Conservation (phyloP, 2,888 invertebrate genomes). For the Seira ritae region DNA sequence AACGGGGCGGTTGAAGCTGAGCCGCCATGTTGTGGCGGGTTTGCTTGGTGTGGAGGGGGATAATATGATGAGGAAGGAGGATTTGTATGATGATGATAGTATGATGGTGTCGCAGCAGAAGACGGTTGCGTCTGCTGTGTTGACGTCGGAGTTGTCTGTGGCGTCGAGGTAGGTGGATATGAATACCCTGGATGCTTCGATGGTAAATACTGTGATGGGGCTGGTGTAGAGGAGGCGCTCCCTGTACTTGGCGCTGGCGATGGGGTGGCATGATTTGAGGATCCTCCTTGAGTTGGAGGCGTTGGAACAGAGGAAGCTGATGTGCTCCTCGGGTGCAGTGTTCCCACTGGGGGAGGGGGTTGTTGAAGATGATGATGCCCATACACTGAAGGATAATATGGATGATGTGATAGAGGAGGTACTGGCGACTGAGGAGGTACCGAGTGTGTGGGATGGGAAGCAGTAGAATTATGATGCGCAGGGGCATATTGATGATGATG, state of each 20-base stretch:
- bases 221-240: slow-evolving; percentile 33
- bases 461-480: slow-evolving; percentile 33
- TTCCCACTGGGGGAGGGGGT: slow-evolving; percentile 26
- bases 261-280: slow-evolving; percentile 21
- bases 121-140: slow-evolving; percentile 41
- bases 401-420: slow-evolving; percentile 40
- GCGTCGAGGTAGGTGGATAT: slow-evolving; percentile 42
- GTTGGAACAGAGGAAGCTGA: slow-evolving; percentile 28
- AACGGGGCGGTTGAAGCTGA: slow-evolving; percentile 56
- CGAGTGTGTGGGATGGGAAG: slow-evolving; percentile 27
- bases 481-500: slow-evolving; percentile 62
- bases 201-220: slow-evolving; percentile 45
- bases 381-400: slow-evolving; percentile 49
- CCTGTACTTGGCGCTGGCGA: slow-evolving; percentile 29
- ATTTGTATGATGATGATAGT: slow-evolving; percentile 44
- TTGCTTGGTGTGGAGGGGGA: slow-evolving; percentile 43
- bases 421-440: slow-evolving; percentile 40
- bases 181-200: slow-evolving; percentile 41
- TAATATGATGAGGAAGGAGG: slow-evolving; percentile 38
- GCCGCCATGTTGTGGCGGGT: slow-evolving; percentile 25
- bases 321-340: slow-evolving; percentile 40
- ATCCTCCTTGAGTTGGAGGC: slow-evolving; percentile 28
- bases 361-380: slow-evolving; percentile 47
- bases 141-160: slow-evolving; percentile 23
- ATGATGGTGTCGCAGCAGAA: slow-evolving; percentile 25